A percentile compares a stretch with the other conserved stretches of the same genome.
Conservation (phyloP, 2,797 vertebrate species). For the Cygnus olor region DNA sequence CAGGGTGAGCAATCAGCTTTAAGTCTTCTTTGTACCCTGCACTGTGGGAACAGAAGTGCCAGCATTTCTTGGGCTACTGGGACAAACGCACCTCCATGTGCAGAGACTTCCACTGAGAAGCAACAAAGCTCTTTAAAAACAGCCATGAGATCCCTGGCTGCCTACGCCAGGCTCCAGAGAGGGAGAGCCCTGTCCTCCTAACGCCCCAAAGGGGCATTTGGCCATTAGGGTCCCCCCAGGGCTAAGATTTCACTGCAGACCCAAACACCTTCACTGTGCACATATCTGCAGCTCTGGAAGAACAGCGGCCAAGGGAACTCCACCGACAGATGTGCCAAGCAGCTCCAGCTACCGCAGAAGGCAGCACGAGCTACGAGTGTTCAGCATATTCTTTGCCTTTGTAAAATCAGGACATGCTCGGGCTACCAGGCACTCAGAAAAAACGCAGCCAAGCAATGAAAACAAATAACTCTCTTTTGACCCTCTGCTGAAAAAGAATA, state of each 20-base stretch:
- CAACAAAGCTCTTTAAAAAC: not conserved
- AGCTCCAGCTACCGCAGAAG: not conserved
- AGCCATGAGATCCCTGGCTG: fast-evolving
- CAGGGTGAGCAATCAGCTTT: not conserved
- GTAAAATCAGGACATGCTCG: fast-evolving
- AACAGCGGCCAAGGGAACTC: fast-evolving
- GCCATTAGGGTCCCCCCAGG: not conserved
- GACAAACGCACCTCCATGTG: not conserved
- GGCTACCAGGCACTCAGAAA: not conserved
- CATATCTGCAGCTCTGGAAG: fast-evolving
- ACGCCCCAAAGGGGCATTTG: not conserved
- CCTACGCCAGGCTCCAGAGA: fast-evolving
- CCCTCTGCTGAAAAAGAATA: not conserved
- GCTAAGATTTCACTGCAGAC: not conserved
- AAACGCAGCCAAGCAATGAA: not conserved
- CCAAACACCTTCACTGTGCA: not conserved
- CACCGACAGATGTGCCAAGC: fast-evolving
- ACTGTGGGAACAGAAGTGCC: not conserved
- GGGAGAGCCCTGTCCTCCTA: not conserved
- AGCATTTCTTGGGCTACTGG: not conserved
- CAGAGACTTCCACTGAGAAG: not conserved
- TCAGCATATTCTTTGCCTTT: not conserved
- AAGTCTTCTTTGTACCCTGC: fast-evolving
- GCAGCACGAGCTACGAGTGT: fast-evolving
- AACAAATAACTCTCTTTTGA: not conserved